Percentiles rank a stretch among this genome's conserved stretches.
phyloP scores from a whole-genome alignment of 2,888 invertebrate species.

The Nezara viridula region DNA sequence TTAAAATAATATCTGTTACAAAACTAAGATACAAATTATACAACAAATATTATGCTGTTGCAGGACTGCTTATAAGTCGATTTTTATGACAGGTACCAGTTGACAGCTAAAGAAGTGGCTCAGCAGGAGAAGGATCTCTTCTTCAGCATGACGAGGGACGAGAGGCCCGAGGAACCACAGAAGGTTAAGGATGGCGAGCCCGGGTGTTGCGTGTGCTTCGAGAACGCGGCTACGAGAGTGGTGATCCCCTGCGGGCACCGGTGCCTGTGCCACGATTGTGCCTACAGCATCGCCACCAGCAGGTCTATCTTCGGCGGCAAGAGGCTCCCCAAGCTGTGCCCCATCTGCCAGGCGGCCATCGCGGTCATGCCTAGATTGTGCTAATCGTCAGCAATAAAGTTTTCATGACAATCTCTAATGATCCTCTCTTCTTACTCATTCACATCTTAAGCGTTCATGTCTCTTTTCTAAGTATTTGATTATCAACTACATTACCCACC shows the following conservation, averaged over 20 bases:
- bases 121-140: slow-evolving; percentile 49
- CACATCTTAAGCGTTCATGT: neutral
- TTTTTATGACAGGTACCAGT: slow-evolving; percentile 17
- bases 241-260: slow-evolving; percentile 58
- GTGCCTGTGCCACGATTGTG: slow-evolving; percentile 56
- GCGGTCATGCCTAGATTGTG: slow-evolving; percentile 51
- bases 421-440: neutral
- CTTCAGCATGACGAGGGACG: slow-evolving; percentile 49
- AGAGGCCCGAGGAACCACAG: slow-evolving; percentile 40
- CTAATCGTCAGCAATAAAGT: neutral
- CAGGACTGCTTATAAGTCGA: no score
- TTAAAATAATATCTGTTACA: no score
- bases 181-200: slow-evolving; percentile 50
- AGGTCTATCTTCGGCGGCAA: slow-evolving; percentile 54
- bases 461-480: no score
- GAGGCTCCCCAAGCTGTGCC: slow-evolving; percentile 52
- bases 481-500: no score
- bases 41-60: no score
- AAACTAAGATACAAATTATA: no score
- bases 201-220: slow-evolving; percentile 57
- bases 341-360: slow-evolving; percentile 59
- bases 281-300: slow-evolving; percentile 53
- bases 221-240: slow-evolving; percentile 51
- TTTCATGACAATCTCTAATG: neutral
- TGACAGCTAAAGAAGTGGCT: slow-evolving; percentile 34